A percentile compares a stretch with the other conserved stretches of the same genome.
These are phyloP conservation scores for Ephialtes manifestator DNA, from an alignment of 2,888 invertebrate genomes.

Conservation along the genomic window DNA sequence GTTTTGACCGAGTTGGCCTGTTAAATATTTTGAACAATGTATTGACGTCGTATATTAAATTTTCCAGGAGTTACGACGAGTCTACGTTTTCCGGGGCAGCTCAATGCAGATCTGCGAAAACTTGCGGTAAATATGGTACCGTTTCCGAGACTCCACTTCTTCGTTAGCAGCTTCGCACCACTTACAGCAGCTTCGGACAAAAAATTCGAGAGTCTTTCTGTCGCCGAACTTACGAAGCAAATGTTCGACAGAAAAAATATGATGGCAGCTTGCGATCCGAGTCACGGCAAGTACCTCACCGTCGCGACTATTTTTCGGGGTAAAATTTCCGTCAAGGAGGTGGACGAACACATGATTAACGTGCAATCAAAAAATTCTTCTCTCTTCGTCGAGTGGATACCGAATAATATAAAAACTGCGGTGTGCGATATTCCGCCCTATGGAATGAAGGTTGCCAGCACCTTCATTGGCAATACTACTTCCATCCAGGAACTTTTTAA, in stretches of 20 bases:
- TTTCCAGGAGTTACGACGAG: slow-evolving; percentile 49
- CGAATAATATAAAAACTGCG: slow-evolving; percentile 51
- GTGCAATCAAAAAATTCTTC: slow-evolving; percentile 16
- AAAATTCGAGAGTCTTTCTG: slow-evolving; percentile 19
- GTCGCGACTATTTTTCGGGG: slow-evolving; percentile 57
- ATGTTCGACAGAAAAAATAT: slow-evolving; percentile 68
- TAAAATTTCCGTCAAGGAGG: slow-evolving; percentile 48
- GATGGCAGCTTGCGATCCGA: slow-evolving; percentile 67
- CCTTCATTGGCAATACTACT: slow-evolving; percentile 55
- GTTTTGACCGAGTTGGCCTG: too few relatives aligned
- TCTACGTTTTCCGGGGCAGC: slow-evolving; percentile 49
- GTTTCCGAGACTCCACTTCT: slow-evolving; percentile 43
- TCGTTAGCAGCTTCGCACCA: slow-evolving; percentile 48
- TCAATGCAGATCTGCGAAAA: slow-evolving; percentile 45
- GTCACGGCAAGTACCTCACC: slow-evolving; percentile 58
- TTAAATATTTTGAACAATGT: too few relatives aligned
- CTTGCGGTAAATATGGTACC: slow-evolving; percentile 52
- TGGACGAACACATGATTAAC: slow-evolving; percentile 47
- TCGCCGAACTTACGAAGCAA: slow-evolving; percentile 43
- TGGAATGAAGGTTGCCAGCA: slow-evolving; percentile 54
- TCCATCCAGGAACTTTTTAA: slow-evolving; percentile 58
- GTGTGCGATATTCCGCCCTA: slow-evolving; percentile 52
- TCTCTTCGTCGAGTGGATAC: slow-evolving; percentile 53
- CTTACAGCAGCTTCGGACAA: slow-evolving; percentile 21
- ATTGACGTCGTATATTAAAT: neutral